phyloP scores from a whole-genome alignment of 2,113 vertebrate species.

The Ammodytes marinus region DNA sequence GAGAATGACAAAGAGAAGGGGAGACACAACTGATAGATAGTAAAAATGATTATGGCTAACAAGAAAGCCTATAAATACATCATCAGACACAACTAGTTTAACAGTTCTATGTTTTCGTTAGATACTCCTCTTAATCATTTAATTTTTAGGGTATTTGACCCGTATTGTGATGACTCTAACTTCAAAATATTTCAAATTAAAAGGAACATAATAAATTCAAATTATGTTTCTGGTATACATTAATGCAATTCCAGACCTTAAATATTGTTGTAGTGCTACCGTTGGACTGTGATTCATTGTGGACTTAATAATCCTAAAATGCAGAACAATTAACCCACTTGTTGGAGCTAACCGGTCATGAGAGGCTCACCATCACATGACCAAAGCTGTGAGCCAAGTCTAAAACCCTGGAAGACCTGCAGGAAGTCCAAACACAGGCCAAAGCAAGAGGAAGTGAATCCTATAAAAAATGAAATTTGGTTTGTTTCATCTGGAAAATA shows the following conservation, averaged over 20 bases:
- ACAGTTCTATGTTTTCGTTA: background rate
- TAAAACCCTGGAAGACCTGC: conserved; percentile 21
- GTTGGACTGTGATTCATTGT: conserved; percentile 2
- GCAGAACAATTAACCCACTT: conserved; percentile 56
- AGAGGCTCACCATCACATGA: conserved; percentile 51
- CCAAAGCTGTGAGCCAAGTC: conserved; percentile 23
- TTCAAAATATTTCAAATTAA: background rate
- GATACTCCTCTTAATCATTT: background rate
- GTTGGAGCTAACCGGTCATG: conserved; percentile 31
- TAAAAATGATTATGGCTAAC: conserved; percentile 9
- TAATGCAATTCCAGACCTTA: background rate
- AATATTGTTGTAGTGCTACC: background rate
- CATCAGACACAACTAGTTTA: background rate
- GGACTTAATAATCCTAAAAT: conserved; percentile 46
- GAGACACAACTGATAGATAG: background rate
- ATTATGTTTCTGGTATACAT: background rate
- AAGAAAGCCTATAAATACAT: conserved; percentile 7
- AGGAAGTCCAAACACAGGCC: conserved; percentile 1
- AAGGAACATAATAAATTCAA: background rate
- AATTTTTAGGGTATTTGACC: background rate
- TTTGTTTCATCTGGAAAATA: background rate
- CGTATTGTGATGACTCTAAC: background rate
- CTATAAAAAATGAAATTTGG: conserved; percentile 4
- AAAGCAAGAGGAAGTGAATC: background rate
- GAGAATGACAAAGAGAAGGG: background rate